These are phyloP conservation scores for Myanophis thanlyinensis DNA, from an alignment of 2,113 vertebrate genomes.

Conservation along the genomic window DNA sequence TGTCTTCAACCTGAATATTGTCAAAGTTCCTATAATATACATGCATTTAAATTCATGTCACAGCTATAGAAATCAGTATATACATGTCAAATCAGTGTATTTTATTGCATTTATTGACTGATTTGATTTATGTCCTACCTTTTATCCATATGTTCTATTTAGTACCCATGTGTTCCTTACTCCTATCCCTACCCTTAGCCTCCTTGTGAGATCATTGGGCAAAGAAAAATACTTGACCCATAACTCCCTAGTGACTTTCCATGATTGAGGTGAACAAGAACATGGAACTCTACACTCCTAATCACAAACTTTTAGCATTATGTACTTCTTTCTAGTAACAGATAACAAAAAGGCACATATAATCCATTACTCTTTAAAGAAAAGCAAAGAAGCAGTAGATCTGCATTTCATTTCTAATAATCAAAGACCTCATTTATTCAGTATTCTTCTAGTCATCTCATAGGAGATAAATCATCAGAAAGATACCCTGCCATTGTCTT, in stretches of 20 bases:
- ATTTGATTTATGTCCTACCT: neutral
- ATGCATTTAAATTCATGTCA: neutral
- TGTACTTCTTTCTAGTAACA: neutral
- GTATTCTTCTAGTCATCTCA: neutral
- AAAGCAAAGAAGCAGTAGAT: neutral
- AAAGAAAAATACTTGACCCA: neutral
- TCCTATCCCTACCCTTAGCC: neutral
- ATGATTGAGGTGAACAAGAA: neutral
- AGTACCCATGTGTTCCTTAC: neutral
- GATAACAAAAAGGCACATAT: neutral
- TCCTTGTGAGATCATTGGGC: neutral
- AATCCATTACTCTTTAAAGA: neutral
- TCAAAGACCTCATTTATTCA: neutral
- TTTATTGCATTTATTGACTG: neutral
- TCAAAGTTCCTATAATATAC: neutral
- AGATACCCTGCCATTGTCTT: neutral
- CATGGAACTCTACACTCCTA: neutral
- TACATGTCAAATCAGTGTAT: neutral
- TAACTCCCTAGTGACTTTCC: neutral
- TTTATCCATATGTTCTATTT: neutral
- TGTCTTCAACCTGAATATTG: neutral
- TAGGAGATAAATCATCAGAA: neutral
- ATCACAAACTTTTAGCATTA: neutral
- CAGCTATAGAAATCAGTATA: too few relatives aligned
- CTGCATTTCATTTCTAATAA: neutral